phyloP scores from a whole-genome alignment of 2,113 vertebrate genomes.

The Corvus moneduloides region DNA sequence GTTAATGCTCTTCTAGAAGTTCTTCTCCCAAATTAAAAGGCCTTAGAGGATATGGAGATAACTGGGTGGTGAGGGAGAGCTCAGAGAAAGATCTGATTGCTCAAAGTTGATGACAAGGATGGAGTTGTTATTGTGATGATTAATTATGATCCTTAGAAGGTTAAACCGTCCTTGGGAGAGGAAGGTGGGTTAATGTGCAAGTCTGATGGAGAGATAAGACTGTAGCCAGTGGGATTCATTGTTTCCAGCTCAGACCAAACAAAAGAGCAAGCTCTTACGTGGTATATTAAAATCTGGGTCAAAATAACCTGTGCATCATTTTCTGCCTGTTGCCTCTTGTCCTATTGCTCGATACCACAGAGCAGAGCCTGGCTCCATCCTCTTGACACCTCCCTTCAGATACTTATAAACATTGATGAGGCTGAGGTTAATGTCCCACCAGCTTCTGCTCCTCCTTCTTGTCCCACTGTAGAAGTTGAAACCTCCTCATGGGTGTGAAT shows the following conservation, averaged over 20 bases:
- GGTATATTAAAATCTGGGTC: background rate
- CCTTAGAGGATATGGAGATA: background rate
- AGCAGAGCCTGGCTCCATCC: background rate
- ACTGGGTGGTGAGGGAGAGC: background rate
- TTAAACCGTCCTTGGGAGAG: background rate
- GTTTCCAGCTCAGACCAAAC: background rate
- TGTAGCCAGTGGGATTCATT: no score
- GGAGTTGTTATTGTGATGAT: background rate
- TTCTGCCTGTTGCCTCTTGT: background rate
- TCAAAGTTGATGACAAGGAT: background rate
- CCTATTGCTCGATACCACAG: background rate
- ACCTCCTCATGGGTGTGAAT: background rate
- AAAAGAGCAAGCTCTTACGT: background rate
- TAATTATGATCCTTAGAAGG: background rate
- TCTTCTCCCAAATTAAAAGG: background rate
- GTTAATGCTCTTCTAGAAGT: background rate
- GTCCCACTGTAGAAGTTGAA: fast-evolving
- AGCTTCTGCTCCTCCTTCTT: background rate
- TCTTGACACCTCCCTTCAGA: background rate
- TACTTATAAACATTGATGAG: background rate
- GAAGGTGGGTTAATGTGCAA: background rate
- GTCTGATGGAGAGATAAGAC: background rate
- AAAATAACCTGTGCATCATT: background rate
- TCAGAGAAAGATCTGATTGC: background rate
- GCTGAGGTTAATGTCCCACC: background rate